Evolutionary conservation across 1,140 invertebrate genomes (phyloP).

Genomic region (Drosophila willistoni): DNA sequence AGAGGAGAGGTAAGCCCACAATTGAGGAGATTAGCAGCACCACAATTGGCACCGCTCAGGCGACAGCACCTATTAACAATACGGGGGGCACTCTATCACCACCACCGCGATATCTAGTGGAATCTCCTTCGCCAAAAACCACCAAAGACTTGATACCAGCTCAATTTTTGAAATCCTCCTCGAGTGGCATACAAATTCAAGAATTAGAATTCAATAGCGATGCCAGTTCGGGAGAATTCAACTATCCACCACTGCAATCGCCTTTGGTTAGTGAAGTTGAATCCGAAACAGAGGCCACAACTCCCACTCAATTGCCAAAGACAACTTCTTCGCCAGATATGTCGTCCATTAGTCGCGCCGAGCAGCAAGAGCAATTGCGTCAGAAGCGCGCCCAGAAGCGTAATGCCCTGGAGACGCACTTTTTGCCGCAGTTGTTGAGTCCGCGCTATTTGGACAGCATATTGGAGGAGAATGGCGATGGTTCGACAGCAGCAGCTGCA

Average conservation of each 20-base stretch:
- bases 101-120: conserved; percentile 66
- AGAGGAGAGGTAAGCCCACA: conserved; percentile 51
- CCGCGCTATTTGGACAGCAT: conserved; percentile 86
- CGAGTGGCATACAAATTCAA: conserved; percentile 69
- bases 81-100: conserved; percentile 62
- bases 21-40: conserved; percentile 68
- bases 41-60: conserved; percentile 28
- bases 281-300: conserved; percentile 59
- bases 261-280: conserved; percentile 72
- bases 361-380: conserved; percentile 71
- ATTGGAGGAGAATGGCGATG: conserved; percentile 86
- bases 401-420: conserved; percentile 84
- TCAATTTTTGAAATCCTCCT: conserved; percentile 50
- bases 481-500: conserved; percentile 51
- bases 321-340: conserved; percentile 36
- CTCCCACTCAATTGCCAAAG: neutral
- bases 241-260: conserved; percentile 36
- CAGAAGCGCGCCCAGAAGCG: conserved; percentile 83
- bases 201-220: conserved; percentile 71
- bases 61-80: conserved; percentile 10
- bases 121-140: conserved; percentile 56
- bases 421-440: conserved; percentile 84
- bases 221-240: conserved; percentile 68
- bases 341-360: conserved; percentile 56
- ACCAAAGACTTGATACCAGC: conserved; percentile 9